A percentile compares a stretch with the other conserved stretches of the same genome.
phyloP scores from a whole-genome alignment of 2,888 invertebrate genomes.

The Cerastis leucographa region DNA sequence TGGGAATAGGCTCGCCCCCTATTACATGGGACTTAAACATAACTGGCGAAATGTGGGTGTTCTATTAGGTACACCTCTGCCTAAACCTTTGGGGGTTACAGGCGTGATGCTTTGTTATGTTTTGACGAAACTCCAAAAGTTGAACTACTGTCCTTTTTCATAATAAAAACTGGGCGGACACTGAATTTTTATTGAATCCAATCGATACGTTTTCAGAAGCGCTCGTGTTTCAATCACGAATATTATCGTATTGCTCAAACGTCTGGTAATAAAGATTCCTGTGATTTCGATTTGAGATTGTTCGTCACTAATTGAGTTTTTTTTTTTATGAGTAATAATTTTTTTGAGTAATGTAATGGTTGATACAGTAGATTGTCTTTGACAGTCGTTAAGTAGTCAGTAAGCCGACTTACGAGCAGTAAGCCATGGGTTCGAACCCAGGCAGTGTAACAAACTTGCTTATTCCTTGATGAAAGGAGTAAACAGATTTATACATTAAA shows the following conservation, averaged over 20 bases:
- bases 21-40: too few relatives aligned
- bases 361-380: too few relatives aligned
- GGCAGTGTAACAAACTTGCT: too few relatives aligned
- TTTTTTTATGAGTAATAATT: constrained; percentile 4
- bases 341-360: background rate
- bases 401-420: too few relatives aligned
- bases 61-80: too few relatives aligned
- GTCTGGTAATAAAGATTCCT: constrained; percentile 14
- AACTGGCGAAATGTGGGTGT: too few relatives aligned
- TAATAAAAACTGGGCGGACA: background rate
- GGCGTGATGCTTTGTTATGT: too few relatives aligned
- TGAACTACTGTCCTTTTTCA: constrained; percentile 23
- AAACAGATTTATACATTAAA: too few relatives aligned
- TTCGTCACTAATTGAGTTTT: constrained; percentile 6
- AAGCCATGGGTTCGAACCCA: too few relatives aligned
- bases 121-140: constrained; percentile 4
- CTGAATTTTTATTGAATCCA: constrained; percentile 48
- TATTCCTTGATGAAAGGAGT: too few relatives aligned
- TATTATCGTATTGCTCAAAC: constrained; percentile 43
- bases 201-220: constrained; percentile 26
- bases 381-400: too few relatives aligned
- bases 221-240: constrained; percentile 48
- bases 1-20: too few relatives aligned
- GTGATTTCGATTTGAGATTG: constrained; percentile 17
- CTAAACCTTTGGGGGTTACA: background rate